Conservation (phyloP, 2,888 invertebrate species). For the Cacoxenus indagator region DNA sequence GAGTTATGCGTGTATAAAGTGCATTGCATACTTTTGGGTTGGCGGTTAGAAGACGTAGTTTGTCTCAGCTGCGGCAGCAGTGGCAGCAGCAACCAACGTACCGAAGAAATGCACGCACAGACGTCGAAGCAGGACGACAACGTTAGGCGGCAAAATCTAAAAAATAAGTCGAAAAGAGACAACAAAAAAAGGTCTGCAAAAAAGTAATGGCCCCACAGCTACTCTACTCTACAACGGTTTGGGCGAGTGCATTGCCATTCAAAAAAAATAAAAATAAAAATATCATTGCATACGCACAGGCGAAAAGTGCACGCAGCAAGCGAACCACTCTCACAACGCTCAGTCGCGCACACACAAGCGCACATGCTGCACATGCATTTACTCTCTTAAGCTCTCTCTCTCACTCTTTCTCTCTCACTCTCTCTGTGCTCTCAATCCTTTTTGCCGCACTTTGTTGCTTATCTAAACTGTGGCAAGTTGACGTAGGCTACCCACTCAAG, state of each 20-base stretch:
- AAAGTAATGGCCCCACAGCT: slow-evolving; percentile 50
- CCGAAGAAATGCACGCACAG: slow-evolving; percentile 27
- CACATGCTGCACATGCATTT: slow-evolving; percentile 18
- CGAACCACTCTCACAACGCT: slow-evolving; percentile 20
- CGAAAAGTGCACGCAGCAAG: slow-evolving; percentile 20
- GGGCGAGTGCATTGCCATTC: slow-evolving; percentile 52
- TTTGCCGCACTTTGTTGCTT: slow-evolving; percentile 5
- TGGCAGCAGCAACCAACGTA: background rate
- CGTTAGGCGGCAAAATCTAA: slow-evolving; percentile 50
- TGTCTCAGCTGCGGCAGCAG: background rate
- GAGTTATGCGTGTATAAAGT: slow-evolving; percentile 5
- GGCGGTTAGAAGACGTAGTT: background rate
- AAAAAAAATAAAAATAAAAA: background rate
- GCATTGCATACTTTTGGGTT: slow-evolving; percentile 3
- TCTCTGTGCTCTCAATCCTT: background rate
- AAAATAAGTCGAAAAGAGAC: slow-evolving; percentile 66
- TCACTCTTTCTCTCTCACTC: slow-evolving; percentile 18
- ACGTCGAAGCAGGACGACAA: background rate
- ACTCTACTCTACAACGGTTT: slow-evolving; percentile 36
- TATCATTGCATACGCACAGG: slow-evolving; percentile 49
- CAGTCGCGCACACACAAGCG: slow-evolving; percentile 17
- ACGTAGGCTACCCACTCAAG: slow-evolving; percentile 21
- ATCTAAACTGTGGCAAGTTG: slow-evolving; percentile 24
- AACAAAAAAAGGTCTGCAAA: slow-evolving; percentile 57
- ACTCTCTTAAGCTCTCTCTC: slow-evolving; percentile 14